phyloP scores from a whole-genome alignment of 2,888 invertebrate genomes.

The Lasioglossum calceatum region DNA sequence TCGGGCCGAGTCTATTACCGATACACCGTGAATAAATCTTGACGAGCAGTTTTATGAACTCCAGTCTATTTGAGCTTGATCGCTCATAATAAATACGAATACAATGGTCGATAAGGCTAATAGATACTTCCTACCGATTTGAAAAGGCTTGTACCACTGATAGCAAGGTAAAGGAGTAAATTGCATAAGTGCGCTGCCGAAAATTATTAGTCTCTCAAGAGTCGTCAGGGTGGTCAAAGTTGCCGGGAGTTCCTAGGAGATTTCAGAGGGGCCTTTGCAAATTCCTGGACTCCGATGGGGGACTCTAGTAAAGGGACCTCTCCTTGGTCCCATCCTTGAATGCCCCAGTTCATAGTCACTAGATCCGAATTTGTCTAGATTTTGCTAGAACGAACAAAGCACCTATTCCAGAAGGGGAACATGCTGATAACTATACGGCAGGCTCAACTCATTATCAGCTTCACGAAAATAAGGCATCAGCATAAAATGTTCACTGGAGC shows the following conservation, averaged over 20 bases:
- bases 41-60: constrained; percentile 36
- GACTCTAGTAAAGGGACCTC: no score
- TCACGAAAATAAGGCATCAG: neutral
- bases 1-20: neutral
- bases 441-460: neutral
- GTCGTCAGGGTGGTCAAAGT: no score
- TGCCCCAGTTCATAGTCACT: neutral
- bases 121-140: neutral
- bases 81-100: neutral
- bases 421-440: neutral
- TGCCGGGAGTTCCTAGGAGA: no score
- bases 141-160: neutral
- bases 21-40: constrained; percentile 24
- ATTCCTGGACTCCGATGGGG: no score
- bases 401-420: neutral
- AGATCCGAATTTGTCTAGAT: neutral
- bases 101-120: neutral
- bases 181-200: no score
- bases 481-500: neutral
- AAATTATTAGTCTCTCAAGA: no score
- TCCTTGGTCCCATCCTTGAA: no score
- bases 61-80: neutral
- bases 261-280: no score
- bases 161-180: neutral
- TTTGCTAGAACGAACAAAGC: neutral